Evolutionary conservation across 2,888 invertebrate genomes (phyloP), one percentile per base, ranked within the genome.

Genomic region (Fragum whitleyi): DNA sequence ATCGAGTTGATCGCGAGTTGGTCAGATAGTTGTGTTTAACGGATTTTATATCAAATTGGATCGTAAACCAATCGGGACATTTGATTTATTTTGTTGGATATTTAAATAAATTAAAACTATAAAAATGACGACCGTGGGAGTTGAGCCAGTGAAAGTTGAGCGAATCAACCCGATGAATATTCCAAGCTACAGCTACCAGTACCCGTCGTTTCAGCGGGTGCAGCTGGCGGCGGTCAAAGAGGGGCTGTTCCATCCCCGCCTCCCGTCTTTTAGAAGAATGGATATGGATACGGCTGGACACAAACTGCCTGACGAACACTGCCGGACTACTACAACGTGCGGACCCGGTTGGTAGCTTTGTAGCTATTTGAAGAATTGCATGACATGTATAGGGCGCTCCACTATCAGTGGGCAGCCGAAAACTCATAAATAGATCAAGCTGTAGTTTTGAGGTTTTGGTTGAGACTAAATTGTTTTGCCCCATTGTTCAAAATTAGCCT

Each of bases 281-380:
- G 93, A 93, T 73, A 92, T 93, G 92, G 93, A 94, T 83, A 93
- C 92, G 9, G 91, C 91, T 21, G 84, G 90, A 11, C 91, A 92
- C 75, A 91, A 91, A 79, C 90, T 94, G 29, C 89, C 93, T 11
- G 92, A 93, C 74, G 90, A 94, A 72, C 93, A 94, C 83, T 90
- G 91, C 79, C 81, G 93, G 26, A 92, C 91, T 2, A 91, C 92
- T 9, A 92, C 93, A 7, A 75, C 88, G 0, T 91, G 90, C 71
- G 91, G 91, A 14, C 91, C 91, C 74, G 90, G 92, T 92, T 83
- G 86, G 81, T 81, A 36, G 32, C 32, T 36, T 36, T 36, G 9
- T 36, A 36, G 9, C 32, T n/a, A n/a, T n/a, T n/a, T n/a, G 19
- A 28, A n/a, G n/a, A n/a, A n/a, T 16, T 21, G 7, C 9, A 16